phyloP scores from a whole-genome alignment of 2,797 vertebrate genomes.

The Halcyon smyrnensis region DNA sequence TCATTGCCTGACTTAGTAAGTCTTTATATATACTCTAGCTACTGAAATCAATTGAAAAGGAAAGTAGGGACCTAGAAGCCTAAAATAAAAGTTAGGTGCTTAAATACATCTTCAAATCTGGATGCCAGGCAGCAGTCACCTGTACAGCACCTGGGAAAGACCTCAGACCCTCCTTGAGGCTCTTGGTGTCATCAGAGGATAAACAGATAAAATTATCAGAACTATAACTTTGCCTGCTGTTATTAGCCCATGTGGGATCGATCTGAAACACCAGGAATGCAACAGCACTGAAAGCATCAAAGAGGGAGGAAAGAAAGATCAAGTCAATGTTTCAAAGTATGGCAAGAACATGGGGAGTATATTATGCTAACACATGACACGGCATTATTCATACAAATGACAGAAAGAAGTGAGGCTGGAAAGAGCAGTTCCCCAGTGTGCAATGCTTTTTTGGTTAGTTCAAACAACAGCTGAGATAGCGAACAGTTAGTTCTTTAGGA shows the following conservation, averaged over 20 bases:
- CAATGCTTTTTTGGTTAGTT: slow-evolving; percentile 36
- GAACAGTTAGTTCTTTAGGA: slow-evolving; percentile 15
- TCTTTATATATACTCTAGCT: neutral
- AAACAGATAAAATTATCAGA: neutral
- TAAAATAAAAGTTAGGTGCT: neutral
- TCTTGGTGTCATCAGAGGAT: neutral
- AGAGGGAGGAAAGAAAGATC: neutral
- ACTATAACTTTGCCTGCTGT: neutral
- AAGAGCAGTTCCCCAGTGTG: slow-evolving; percentile 29
- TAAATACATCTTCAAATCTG: neutral
- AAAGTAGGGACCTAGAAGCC: neutral
- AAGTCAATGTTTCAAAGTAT: neutral
- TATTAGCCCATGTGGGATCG: neutral
- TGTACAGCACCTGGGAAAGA: neutral
- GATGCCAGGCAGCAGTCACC: neutral
- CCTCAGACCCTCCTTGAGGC: neutral
- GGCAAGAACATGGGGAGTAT: neutral
- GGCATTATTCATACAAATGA: slow-evolving; percentile 15
- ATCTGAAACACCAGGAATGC: neutral
- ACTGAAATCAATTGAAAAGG: neutral
- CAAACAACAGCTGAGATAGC: neutral
- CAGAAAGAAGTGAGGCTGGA: slow-evolving; percentile 33
- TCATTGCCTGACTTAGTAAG: neutral
- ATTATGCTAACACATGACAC: neutral
- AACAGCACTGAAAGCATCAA: neutral